phyloP scores from a whole-genome alignment of 2,888 invertebrate genomes.

The Torymus tubicola region DNA sequence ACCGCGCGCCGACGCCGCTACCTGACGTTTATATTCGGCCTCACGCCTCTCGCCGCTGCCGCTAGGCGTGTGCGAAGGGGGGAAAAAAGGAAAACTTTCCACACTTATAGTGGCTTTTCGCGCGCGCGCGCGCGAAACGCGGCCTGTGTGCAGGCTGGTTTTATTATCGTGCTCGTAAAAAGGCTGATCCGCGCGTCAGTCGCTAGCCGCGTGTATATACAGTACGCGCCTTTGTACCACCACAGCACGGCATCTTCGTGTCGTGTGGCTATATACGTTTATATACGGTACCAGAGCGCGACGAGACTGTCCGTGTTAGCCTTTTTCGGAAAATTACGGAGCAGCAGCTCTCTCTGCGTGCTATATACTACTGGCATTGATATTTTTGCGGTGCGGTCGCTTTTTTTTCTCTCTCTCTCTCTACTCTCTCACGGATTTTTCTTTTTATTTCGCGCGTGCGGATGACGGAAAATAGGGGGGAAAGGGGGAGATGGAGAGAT shows the following conservation, averaged over 20 bases:
- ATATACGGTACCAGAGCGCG: not conserved
- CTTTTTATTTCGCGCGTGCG: not conserved
- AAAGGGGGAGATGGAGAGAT: not conserved
- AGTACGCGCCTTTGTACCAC: slow-evolving; percentile 18
- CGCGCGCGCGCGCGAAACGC: not conserved
- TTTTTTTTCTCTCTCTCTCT: not conserved
- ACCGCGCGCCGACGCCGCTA: not conserved
- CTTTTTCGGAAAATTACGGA: slow-evolving; percentile 40
- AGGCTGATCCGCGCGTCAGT: slow-evolving; percentile 19
- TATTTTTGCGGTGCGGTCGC: not conserved
- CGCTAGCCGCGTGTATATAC: slow-evolving; percentile 8
- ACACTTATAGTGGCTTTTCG: not conserved
- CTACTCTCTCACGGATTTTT: not conserved
- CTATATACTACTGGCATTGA: too few relatives aligned
- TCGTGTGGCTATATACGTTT: slow-evolving; percentile 22
- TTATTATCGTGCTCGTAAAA: slow-evolving; percentile 57
- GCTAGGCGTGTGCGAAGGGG: slow-evolving; percentile 3
- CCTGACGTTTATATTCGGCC: slow-evolving; percentile 47
- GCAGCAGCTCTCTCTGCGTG: not conserved
- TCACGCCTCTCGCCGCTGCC: not conserved
- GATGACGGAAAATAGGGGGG: not conserved
- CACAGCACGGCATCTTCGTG: slow-evolving; percentile 3
- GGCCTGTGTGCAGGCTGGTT: slow-evolving; percentile 30
- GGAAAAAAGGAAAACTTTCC: slow-evolving; percentile 36
- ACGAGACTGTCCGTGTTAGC: not conserved